Conservation (phyloP, 2,113 vertebrate genomes). For the Plestiodon gilberti region DNA sequence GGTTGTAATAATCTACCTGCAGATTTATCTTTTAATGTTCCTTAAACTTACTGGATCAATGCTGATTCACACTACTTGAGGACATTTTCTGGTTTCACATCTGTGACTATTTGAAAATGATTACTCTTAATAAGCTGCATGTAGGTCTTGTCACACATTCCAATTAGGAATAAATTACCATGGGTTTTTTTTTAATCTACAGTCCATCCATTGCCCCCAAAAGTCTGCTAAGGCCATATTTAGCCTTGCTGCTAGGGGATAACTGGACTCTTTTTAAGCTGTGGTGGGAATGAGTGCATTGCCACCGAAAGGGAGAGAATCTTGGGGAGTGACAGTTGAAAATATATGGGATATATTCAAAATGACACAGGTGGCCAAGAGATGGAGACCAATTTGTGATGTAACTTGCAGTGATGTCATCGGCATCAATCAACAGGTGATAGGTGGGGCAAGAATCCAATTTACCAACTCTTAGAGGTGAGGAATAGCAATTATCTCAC, state of each 20-base stretch:
- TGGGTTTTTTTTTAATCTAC: neutral
- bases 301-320: neutral
- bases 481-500: too few relatives aligned
- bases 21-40: neutral
- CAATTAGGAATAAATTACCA: neutral
- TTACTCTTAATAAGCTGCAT: slow-evolving; percentile 15
- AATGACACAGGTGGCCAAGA: neutral
- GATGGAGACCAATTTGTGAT: neutral
- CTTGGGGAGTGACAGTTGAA: neutral
- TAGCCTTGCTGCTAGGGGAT: neutral
- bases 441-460: neutral
- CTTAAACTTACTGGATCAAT: neutral
- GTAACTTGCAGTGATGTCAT: too few relatives aligned
- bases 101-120: neutral
- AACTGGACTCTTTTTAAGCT: neutral
- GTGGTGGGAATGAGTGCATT: neutral
- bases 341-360: neutral
- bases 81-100: neutral
- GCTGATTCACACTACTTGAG: neutral
- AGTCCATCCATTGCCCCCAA: neutral
- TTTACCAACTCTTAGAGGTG: neutral
- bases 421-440: too few relatives aligned
- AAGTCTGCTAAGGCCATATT: too few relatives aligned
- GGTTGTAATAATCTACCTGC: neutral
- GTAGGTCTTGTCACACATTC: neutral